These are phyloP conservation scores for Timandra comae DNA, from an alignment of 2,888 invertebrate genomes.

Conservation along the genomic window DNA sequence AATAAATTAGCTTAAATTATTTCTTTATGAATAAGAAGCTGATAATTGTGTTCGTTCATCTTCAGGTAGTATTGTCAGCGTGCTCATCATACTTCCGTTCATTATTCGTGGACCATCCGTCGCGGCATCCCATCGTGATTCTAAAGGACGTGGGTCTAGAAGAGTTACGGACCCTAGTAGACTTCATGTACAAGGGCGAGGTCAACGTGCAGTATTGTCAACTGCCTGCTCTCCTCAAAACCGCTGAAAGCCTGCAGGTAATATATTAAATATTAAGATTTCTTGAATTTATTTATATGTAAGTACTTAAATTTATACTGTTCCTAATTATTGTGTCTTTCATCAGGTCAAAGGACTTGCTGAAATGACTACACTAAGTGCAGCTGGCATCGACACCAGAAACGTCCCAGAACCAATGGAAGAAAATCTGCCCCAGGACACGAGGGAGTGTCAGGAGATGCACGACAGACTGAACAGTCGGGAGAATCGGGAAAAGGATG, in stretches of 20 bases:
- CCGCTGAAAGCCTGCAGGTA: slow-evolving; percentile 93
- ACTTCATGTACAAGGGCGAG: slow-evolving; percentile 98
- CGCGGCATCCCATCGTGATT: slow-evolving; percentile 94
- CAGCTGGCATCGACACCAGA: slow-evolving; percentile 74
- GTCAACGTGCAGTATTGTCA: slow-evolving; percentile 96
- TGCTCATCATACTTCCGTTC: slow-evolving; percentile 97
- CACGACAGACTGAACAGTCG: slow-evolving; percentile 53
- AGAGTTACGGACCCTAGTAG: slow-evolving; percentile 93
- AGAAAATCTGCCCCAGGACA: slow-evolving; percentile 58
- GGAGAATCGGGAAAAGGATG: slow-evolving; percentile 57
- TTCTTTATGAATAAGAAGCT: too few species aligned
- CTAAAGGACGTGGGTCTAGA: slow-evolving; percentile 95
- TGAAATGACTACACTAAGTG: slow-evolving; percentile 92
- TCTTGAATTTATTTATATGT: too few species aligned
- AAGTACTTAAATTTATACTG: too few species aligned
- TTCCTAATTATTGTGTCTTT: too few species aligned
- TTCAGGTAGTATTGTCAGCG: slow-evolving; percentile 93
- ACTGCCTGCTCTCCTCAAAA: slow-evolving; percentile 92
- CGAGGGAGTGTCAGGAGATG: slow-evolving; percentile 49
- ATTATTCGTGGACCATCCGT: slow-evolving; percentile 94
- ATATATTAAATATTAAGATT: too few species aligned
- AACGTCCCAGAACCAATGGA: slow-evolving; percentile 71
- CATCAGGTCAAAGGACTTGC: slow-evolving; percentile 92
- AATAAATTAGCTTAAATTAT: too few species aligned
- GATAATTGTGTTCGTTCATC: too few species aligned